Evolutionary conservation across 92 coral and sea anemone genomes (phyloP).

Genomic region (Chrysogorgia sp.): DNA sequence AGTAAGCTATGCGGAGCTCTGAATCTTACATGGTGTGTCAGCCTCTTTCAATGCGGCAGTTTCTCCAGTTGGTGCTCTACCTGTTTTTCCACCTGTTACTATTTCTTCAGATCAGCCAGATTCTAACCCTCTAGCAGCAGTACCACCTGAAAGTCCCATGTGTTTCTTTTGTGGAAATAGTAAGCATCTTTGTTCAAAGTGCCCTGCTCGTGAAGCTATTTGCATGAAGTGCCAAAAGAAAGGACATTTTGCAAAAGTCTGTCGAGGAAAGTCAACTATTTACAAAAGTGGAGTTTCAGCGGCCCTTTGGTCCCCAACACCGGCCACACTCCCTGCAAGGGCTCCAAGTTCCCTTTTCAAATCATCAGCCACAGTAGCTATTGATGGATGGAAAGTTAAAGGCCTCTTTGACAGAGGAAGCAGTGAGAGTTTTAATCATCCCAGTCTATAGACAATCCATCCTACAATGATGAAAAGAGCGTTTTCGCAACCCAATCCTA

Average conservation of each 20-base stretch:
- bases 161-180: constrained; percentile 67
- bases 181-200: constrained; percentile 57
- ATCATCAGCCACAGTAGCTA: constrained; percentile 49
- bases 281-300: constrained; percentile 49
- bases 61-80: background rate
- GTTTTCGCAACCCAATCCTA: constrained; percentile 35
- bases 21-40: constrained; percentile 21
- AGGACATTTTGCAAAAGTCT: constrained; percentile 29
- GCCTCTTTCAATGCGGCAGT: constrained; percentile 32
- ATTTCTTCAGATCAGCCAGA: background rate
- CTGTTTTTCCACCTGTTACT: background rate
- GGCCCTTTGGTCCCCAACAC: constrained; percentile 61
- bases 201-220: constrained; percentile 50
- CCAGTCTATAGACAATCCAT: too few species aligned
- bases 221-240: constrained; percentile 54
- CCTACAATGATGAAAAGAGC: constrained; percentile 46
- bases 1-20: constrained; percentile 45
- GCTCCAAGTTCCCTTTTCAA: constrained; percentile 43
- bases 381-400: too few species aligned
- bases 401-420: too few species aligned
- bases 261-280: background rate
- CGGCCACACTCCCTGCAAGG: constrained; percentile 56
- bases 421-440: too few species aligned
- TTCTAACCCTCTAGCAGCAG: constrained; percentile 37
- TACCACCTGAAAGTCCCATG: constrained; percentile 27